Percentiles rank a stretch among this genome's conserved stretches.
These are phyloP conservation scores for Bucco capensis DNA, from an alignment of 2,113 vertebrate genomes.

Conservation along the genomic window DNA sequence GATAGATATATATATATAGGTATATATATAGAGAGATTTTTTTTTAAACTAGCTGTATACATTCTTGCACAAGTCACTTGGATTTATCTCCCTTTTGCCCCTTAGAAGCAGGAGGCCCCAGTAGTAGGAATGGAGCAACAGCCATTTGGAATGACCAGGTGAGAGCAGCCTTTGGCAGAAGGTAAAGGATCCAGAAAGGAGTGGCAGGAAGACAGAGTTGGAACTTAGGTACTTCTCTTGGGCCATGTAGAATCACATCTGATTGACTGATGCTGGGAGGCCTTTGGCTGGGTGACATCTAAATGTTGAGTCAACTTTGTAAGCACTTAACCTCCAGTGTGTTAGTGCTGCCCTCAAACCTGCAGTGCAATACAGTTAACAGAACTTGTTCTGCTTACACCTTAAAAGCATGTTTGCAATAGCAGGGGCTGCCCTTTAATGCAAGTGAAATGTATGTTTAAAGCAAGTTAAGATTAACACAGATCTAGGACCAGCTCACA, in stretches of 20 bases:
- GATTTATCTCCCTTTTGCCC: not conserved
- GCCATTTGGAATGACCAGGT: not conserved
- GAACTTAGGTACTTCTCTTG: accelerated
- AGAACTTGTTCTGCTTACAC: not conserved
- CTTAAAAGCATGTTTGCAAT: not conserved
- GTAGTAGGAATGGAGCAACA: not conserved
- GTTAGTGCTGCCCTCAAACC: not conserved
- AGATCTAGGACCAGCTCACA: not conserved
- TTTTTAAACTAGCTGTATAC: not conserved
- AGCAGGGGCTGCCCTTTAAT: not conserved
- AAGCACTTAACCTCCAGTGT: not conserved
- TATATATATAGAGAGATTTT: too few relatives aligned
- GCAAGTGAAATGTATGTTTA: not conserved
- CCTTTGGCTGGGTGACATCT: not conserved
- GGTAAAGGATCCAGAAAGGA: not conserved
- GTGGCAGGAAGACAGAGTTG: not conserved
- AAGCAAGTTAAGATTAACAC: not conserved
- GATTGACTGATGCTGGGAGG: accelerated
- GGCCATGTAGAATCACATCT: too few relatives aligned
- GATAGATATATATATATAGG: too few relatives aligned
- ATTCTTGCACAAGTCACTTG: not conserved
- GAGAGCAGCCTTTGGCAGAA: not conserved
- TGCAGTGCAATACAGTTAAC: too few relatives aligned
- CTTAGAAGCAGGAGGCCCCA: not conserved
- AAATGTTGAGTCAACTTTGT: not conserved